phyloP scores from a whole-genome alignment of 2,113 vertebrate genomes.

The Atherinomorus stipes region DNA sequence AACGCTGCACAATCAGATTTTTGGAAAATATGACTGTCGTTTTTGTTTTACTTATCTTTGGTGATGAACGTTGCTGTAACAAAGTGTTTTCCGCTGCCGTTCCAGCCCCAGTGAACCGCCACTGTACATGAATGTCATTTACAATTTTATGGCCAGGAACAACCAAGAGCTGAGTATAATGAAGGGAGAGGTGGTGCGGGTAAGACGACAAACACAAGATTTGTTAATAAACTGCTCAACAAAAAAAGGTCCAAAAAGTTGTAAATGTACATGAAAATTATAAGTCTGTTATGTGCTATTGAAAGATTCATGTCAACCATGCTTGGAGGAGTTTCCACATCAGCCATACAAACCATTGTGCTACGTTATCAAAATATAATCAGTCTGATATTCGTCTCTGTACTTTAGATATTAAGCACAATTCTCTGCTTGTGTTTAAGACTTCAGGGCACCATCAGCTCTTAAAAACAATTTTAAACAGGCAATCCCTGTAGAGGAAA shows the following conservation, averaged over 20 bases:
- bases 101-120: conserved; percentile 45
- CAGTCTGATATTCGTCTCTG: not conserved
- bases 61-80: not conserved
- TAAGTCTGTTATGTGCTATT: not conserved
- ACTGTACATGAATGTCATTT: conserved; percentile 78
- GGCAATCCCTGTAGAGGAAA: not conserved
- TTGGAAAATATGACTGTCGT: not conserved
- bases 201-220: conserved; percentile 60
- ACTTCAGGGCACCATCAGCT: no score
- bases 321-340: not conserved
- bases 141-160: conserved; percentile 89
- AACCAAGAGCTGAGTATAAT: conserved; percentile 85
- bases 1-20: not conserved
- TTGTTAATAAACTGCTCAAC: not conserved
- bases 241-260: not conserved
- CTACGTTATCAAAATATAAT: not conserved
- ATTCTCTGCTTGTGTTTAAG: not conserved
- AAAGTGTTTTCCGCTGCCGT: not conserved
- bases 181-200: conserved; percentile 89
- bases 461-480: no score
- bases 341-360: not conserved
- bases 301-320: not conserved
- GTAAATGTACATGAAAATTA: not conserved
- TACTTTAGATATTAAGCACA: not conserved
- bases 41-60: fast-evolving